Evolutionary conservation across 64 coral and sea anemone genomes (phyloP), one percentile per base, ranked within the genome.

Genomic region (Orbicella faveolata): DNA sequence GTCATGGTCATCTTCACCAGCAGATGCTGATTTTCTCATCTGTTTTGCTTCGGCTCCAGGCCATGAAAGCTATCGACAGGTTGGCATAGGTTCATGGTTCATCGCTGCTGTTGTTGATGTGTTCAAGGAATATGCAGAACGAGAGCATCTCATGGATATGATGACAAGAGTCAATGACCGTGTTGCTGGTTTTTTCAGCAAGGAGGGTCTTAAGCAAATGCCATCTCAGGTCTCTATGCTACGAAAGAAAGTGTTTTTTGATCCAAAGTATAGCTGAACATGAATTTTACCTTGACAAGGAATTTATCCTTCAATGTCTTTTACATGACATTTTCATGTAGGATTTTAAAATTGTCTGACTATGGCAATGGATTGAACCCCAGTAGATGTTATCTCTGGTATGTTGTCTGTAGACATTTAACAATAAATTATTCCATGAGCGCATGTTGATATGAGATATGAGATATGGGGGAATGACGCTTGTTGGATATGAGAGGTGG

Each of bases 71-170:
- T 95, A 95, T 67, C 61, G 93, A 36, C n/a, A 88, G 36, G 59
- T 69, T 64, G 23, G 34, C n/a, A n/a, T n/a, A 65, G 93, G 93
- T 12, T 92, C 93, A 1, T 91, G 89, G 89, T 95, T 95, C 44
- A 88, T 95, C 10, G 70, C 55, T 15, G 75, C 89, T 51, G 35
- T 95, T 19, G 78, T 81, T 25, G 48, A 91, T 1, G 84, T 95
- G 51, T 95, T 95, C 36, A 73, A 67, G n/a, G 10, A 95, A 33
- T 78, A 88, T 91, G 77, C 89, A 0, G 54, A 61, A 25, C 77
- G 23, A 17, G 93, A 95, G 62, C 93, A 95, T 21, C 36, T 95
- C 3, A 92, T 95, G 93, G 93, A 95, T 87, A 91, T 95, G 89
- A 95, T 95, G 93, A 12, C 92, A 6, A 80, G 93, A 26, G 93